A percentile compares a stretch with the other conserved stretches of the same genome.
These are phyloP conservation scores for Eubucco bourcierii DNA, from an alignment of 2,113 vertebrate genomes.

Conservation along the genomic window DNA sequence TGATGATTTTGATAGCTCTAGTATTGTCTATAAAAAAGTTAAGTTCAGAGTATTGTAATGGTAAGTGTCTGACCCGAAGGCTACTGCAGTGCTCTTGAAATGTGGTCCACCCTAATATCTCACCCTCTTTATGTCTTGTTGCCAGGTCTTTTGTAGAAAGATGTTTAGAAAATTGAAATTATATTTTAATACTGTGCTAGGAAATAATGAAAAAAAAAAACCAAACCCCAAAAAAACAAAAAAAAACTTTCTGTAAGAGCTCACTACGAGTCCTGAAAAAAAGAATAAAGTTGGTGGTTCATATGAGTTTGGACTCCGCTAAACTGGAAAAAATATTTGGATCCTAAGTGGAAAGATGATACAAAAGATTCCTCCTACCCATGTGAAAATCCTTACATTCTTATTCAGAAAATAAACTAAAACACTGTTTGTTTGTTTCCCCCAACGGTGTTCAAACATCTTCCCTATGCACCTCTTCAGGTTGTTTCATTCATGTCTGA, in stretches of 20 bases:
- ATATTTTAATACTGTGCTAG: neutral
- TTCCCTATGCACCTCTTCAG: neutral
- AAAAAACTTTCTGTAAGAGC: neutral
- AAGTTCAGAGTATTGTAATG: neutral
- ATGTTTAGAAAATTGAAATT: neutral
- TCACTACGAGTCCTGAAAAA: neutral
- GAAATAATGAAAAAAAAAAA: neutral
- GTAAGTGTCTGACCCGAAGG: neutral
- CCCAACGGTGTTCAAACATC: neutral
- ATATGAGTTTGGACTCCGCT: neutral
- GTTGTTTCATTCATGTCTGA: neutral
- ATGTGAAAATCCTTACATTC: neutral
- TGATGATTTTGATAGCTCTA: neutral
- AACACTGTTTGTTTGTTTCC: neutral
- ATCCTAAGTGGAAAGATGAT: neutral
- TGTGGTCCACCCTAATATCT: neutral
- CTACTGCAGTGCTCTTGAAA: neutral
- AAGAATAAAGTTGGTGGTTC: neutral
- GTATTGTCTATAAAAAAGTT: neutral
- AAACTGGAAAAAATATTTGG: neutral
- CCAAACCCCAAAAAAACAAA: too few relatives aligned
- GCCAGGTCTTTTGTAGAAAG: neutral
- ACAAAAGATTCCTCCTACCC: rapidly evolving
- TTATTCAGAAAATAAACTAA: neutral
- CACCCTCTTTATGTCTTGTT: neutral